Evolutionary conservation across 2,113 vertebrate species (phyloP).

Genomic region (Microcebus lehilahytsara): DNA sequence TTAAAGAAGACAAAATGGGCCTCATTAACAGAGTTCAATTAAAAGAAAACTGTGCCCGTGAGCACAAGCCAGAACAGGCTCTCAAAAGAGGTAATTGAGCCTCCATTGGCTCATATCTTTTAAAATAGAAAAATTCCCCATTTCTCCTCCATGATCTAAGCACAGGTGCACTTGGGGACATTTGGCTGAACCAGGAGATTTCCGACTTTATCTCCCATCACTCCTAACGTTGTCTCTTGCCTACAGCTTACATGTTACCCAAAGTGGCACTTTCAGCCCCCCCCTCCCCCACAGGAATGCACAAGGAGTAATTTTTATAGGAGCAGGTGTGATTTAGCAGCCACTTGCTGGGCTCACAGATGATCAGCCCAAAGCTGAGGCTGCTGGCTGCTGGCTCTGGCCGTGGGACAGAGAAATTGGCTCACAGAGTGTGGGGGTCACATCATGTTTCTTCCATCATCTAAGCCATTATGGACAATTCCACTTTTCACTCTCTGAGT

Average conservation of each 20-base stretch:
- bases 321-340: constrained; percentile 43
- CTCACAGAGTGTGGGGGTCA: neutral
- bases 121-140: constrained; percentile 51
- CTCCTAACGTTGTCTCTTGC: neutral
- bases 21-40: constrained; percentile 63
- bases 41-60: constrained; percentile 54
- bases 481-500: neutral
- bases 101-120: constrained; percentile 49
- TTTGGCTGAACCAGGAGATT: constrained; percentile 37
- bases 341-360: neutral
- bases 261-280: neutral
- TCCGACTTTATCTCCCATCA: neutral
- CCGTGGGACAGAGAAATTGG: neutral
- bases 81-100: constrained; percentile 55
- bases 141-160: constrained; percentile 47
- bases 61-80: constrained; percentile 54
- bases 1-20: constrained; percentile 62
- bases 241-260: neutral
- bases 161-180: constrained; percentile 45
- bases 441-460: neutral
- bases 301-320: neutral
- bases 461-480: neutral
- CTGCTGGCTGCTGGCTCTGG: neutral
- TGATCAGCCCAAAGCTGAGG: neutral
- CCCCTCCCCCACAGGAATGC: neutral